A percentile compares a stretch with the other conserved stretches of the same genome.
Evolutionary conservation across 1,140 invertebrate species (phyloP).

Genomic region (Eciton burchellii): DNA sequence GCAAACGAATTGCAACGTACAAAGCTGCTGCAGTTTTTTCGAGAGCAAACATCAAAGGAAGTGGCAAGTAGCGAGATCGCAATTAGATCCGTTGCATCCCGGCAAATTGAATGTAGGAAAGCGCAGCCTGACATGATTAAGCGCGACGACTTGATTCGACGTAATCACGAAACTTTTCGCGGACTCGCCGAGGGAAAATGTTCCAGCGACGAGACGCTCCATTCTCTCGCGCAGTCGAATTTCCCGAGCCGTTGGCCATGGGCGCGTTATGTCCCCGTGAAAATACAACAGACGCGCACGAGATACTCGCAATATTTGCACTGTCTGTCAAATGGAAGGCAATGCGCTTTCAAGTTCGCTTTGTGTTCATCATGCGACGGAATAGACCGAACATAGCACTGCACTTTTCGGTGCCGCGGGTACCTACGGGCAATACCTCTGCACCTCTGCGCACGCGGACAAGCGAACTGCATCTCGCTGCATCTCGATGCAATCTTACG

Average conservation of each 20-base stretch:
- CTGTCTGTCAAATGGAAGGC: slow-evolving; percentile 28
- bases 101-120: background rate
- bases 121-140: background rate
- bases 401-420: slow-evolving; percentile 28
- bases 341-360: slow-evolving; percentile 35
- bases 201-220: background rate
- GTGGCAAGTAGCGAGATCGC: slow-evolving; percentile 8
- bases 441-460: background rate
- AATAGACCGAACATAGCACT: background rate
- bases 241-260: slow-evolving; percentile 13
- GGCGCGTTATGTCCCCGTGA: slow-evolving; percentile 22
- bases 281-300: slow-evolving; percentile 18
- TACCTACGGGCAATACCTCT: background rate
- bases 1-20: slow-evolving; percentile 44
- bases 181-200: background rate
- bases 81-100: slow-evolving; percentile 6
- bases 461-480: background rate
- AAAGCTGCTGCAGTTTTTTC: slow-evolving; percentile 39
- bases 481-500: slow-evolving; percentile 26
- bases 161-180: background rate
- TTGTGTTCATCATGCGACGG: slow-evolving; percentile 43
- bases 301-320: slow-evolving; percentile 40
- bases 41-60: slow-evolving; percentile 47
- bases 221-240: slow-evolving; percentile 31
- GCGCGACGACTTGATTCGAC: background rate